Evolutionary conservation across 2,888 invertebrate species (phyloP).

Genomic region (Meta bourneti): DNA sequence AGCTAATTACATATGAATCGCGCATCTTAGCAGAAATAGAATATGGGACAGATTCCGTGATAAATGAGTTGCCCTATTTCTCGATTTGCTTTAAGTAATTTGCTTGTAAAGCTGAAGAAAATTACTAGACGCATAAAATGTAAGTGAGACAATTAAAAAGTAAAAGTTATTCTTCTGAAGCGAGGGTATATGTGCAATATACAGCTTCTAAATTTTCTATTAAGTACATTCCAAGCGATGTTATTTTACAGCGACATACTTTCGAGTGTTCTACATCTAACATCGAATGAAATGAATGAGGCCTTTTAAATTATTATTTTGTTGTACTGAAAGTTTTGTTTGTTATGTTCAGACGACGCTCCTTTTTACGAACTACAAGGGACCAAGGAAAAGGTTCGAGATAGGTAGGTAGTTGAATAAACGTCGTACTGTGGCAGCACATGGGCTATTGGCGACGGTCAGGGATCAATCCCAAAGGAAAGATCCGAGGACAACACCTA

Average conservation of each 20-base stretch:
- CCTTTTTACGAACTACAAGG: too few species aligned
- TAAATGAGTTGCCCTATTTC: not conserved
- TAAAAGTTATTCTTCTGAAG: not conserved
- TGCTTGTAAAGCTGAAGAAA: not conserved
- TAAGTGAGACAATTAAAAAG: not conserved
- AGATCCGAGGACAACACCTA: too few species aligned
- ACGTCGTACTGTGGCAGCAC: too few species aligned
- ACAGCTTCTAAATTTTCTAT: not conserved
- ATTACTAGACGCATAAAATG: not conserved
- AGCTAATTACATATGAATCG: not conserved
- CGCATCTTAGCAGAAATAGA: not conserved
- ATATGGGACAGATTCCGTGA: not conserved
- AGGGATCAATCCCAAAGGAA: too few species aligned
- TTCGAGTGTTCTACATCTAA: not conserved
- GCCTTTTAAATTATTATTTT: too few species aligned
- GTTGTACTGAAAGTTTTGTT: too few species aligned
- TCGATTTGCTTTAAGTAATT: not conserved
- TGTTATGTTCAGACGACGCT: too few species aligned
- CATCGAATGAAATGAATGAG: too few species aligned
- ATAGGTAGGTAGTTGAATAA: too few species aligned
- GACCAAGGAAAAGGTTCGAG: too few species aligned
- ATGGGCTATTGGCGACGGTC: too few species aligned
- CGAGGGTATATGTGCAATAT: not conserved
- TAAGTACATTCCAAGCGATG: not conserved
- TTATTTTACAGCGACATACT: not conserved